Percentiles rank a stretch among this genome's conserved stretches.
Conservation (phyloP, 2,113 vertebrate genomes). For the Chlamydotis undulata region DNA sequence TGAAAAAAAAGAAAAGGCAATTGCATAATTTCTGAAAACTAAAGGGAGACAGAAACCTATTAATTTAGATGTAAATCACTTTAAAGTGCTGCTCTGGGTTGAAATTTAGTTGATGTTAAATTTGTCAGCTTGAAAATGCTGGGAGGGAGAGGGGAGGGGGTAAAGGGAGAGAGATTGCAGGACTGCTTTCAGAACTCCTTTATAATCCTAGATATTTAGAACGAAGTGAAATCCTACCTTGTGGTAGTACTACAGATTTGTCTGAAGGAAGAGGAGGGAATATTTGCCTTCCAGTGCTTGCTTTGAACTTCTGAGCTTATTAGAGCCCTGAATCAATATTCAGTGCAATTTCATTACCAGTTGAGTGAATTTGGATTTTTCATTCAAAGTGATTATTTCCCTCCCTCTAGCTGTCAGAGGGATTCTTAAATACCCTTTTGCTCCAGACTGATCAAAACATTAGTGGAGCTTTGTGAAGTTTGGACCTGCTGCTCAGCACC, state of each 20-base stretch:
- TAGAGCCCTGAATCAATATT: slow-evolving; percentile 76
- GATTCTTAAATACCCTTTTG: slow-evolving; percentile 61
- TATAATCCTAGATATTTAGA: slow-evolving; percentile 65
- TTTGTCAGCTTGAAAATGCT: slow-evolving; percentile 52
- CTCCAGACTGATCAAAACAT: slow-evolving; percentile 72
- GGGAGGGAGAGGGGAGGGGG: neutral
- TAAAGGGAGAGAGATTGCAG: neutral
- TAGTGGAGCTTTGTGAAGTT: slow-evolving; percentile 64
- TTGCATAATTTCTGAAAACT: slow-evolving; percentile 53
- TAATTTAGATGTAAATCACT: slow-evolving; percentile 61
- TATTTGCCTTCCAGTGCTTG: slow-evolving; percentile 61
- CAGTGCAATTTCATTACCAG: slow-evolving; percentile 67
- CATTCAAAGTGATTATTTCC: slow-evolving; percentile 76
- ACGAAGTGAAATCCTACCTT: slow-evolving; percentile 38
- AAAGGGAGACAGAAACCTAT: slow-evolving; percentile 8
- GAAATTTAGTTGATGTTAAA: slow-evolving; percentile 63
- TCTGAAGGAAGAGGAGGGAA: slow-evolving; percentile 55
- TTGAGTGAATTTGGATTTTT: slow-evolving; percentile 64
- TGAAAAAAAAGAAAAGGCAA: neutral
- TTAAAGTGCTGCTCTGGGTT: slow-evolving; percentile 43
- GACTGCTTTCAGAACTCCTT: slow-evolving; percentile 52
- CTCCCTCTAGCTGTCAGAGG: slow-evolving; percentile 69
- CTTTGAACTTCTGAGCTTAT: slow-evolving; percentile 80
- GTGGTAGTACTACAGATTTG: slow-evolving; percentile 42
- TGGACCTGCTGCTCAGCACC: slow-evolving; percentile 58